Evolutionary conservation across 2,888 invertebrate species (phyloP).

Genomic region (Priocnemis perturbator): DNA sequence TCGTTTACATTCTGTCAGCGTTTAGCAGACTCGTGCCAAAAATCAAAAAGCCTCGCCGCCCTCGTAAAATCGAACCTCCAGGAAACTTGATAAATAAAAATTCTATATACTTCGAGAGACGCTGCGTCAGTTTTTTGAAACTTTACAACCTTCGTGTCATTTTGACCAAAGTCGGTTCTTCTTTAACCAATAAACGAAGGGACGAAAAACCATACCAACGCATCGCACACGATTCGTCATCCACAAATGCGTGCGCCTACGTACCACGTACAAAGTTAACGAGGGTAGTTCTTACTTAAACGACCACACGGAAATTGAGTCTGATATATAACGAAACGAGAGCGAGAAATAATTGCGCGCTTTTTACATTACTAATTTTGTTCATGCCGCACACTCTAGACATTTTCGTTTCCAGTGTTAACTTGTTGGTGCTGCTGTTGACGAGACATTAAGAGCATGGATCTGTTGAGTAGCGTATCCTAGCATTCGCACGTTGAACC

Average conservation of each 20-base stretch:
- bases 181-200: no score
- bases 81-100: no score
- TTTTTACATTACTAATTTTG: slow-evolving; percentile 34
- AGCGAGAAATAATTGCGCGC: slow-evolving; percentile 6
- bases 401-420: slow-evolving; percentile 72
- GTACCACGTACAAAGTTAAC: not conserved
- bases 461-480: slow-evolving; percentile 68
- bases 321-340: slow-evolving; percentile 5
- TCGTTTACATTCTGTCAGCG: no score
- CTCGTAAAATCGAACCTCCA: no score
- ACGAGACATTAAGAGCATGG: slow-evolving; percentile 69
- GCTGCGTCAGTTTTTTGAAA: no score
- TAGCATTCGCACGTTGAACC: slow-evolving; percentile 67
- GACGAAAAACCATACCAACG: no score
- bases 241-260: not conserved
- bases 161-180: no score
- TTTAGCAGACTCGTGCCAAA: no score
- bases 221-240: no score
- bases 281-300: not conserved
- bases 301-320: slow-evolving; percentile 14
- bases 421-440: slow-evolving; percentile 74
- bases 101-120: no score
- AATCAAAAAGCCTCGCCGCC: no score
- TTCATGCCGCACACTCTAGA: slow-evolving; percentile 60
- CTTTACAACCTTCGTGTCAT: no score